Base-by-base conservation (phyloP, 2,113 vertebrate genomes). In the Ibidorhyncha struthersii region DNA sequence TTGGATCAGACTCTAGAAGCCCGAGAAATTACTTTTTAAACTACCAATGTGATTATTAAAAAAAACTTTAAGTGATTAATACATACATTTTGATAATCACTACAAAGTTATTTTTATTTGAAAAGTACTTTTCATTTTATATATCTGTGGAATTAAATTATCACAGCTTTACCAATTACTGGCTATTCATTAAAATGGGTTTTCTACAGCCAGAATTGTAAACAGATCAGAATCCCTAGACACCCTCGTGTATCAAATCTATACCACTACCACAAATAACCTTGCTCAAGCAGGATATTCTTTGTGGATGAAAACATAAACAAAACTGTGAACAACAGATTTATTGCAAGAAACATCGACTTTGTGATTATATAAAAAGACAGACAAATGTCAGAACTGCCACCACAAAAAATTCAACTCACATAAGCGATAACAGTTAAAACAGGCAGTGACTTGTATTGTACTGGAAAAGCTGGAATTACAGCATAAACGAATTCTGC, bases 381-480 rank as follows among this genome's bases (percentile, higher is more conserved):
- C 25, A 76, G 43, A 29, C 38, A 62, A 41, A 73, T 36, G 17
- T n/a, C 59, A 89, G 30, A 89, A 58, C 30, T 55, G 23, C 13
- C 26, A n/a, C 34, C 62, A 13, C n/a, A 4, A 20, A 87, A 74
- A 85, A 67, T 20, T 59, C 55, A 82, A 5, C 38, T 74, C 67
- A 41, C 18, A 5, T 9, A 62, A 79, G 17, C 0, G 0, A 1
- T 30, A 53, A 45, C 23, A 66, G 62, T 67, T 34, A 32, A 62
- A 86, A n/a, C 18, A n/a, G 53, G 17, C 16, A 45, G 4, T 49
- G 32, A 43, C 32, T 53, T n/a, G 13, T 8, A 61, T 10, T 26
- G 29, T 29, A 43, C 59, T 66, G 22, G 27, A 41, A 84, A 73
- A 91, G 5, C 4, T 70, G 25, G 26, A 80, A 66, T 70, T 58